Evolutionary conservation across 2,888 invertebrate genomes (phyloP), one percentile per base, ranked within the genome.

Genomic region (Eumacrocentrus americanus): DNA sequence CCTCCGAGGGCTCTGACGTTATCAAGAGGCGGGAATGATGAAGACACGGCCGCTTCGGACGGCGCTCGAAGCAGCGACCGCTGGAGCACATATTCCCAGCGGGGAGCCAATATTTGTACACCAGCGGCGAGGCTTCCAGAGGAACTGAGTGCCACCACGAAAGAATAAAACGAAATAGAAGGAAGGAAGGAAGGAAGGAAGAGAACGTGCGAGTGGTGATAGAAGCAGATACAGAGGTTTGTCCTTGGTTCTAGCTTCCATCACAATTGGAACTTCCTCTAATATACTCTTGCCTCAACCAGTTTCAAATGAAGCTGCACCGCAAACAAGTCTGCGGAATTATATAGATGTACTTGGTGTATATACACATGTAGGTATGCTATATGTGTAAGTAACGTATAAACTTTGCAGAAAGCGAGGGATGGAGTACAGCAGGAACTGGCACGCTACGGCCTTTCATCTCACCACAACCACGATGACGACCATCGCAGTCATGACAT

Each of bases 381-480:
- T n/a, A n/a, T n/a, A n/a, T n/a, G n/a, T n/a, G n/a, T n/a, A n/a
- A n/a, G n/a, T n/a, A n/a, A n/a, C n/a, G 37, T 38, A 35, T 12
- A 60, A 60, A 56, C 58, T 44, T 60, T 65, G 44, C 35, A 54
- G 57, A 29, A 14, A 42, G 35, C 37, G 56, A 64, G 67, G 63
- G 34, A 67, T 67, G 67, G 66, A 64, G 64, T 60, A 46, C 61
- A 60, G 59, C 61, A 64, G 63, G 48, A 66, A 62, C 46, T 64
- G 67, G 66, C 65, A 65, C 58, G 63, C 63, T 60, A 60, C 64
- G 62, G 64, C 58, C 53, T 59, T 66, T 48, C 66, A 66, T 56
- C 44, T 66, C 23, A 72, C 72, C 62, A 70, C 73, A 64, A 76
- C 71, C 65, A 73, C 70, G 58, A 70, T 70, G 69, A 73, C 70